Percentiles rank a stretch among this genome's conserved stretches.
These are phyloP conservation scores for Dynastes grantii DNA, from an alignment of 2,888 invertebrate genomes.

Conservation along the genomic window DNA sequence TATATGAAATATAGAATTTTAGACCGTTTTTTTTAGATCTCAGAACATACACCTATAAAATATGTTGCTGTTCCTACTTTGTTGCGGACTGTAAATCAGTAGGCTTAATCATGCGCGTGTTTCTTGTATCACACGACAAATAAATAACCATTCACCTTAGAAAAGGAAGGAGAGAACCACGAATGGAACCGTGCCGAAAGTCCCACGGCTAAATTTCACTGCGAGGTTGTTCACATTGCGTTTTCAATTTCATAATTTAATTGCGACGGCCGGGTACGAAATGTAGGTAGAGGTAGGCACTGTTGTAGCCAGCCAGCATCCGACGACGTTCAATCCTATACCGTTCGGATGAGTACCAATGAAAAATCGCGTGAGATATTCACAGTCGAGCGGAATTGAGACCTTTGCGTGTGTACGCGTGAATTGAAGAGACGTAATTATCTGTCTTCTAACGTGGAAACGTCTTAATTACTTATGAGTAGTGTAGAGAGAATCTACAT, in stretches of 20 bases:
- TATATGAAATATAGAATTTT: too few species aligned
- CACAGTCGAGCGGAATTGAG: not conserved
- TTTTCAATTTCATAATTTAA: slow-evolving; percentile 39
- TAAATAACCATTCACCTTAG: not conserved
- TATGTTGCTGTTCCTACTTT: too few species aligned
- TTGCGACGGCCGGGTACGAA: slow-evolving; percentile 11
- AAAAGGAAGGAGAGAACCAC: slow-evolving; percentile 17
- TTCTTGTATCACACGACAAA: not conserved
- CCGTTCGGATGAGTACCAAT: not conserved
- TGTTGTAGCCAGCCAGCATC: not conserved
- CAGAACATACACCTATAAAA: too few species aligned
- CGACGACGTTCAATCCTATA: not conserved
- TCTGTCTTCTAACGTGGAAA: not conserved
- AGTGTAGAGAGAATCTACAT: too few species aligned
- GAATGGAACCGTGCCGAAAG: slow-evolving; percentile 33
- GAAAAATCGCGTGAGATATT: slow-evolving; percentile 21
- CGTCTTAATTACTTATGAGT: not conserved
- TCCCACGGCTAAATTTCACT: slow-evolving; percentile 41
- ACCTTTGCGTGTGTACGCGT: not conserved
- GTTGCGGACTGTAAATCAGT: too few species aligned
- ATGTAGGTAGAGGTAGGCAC: slow-evolving; percentile 6
- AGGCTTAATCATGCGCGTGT: not conserved
- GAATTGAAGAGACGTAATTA: not conserved
- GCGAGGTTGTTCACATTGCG: slow-evolving; percentile 16
- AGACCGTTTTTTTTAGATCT: too few species aligned